These are phyloP conservation scores for Chrysaora quinquecirrha DNA, from an alignment of 30 jellyfish, hydroid and myxozoan genomes.

Conservation along the genomic window DNA sequence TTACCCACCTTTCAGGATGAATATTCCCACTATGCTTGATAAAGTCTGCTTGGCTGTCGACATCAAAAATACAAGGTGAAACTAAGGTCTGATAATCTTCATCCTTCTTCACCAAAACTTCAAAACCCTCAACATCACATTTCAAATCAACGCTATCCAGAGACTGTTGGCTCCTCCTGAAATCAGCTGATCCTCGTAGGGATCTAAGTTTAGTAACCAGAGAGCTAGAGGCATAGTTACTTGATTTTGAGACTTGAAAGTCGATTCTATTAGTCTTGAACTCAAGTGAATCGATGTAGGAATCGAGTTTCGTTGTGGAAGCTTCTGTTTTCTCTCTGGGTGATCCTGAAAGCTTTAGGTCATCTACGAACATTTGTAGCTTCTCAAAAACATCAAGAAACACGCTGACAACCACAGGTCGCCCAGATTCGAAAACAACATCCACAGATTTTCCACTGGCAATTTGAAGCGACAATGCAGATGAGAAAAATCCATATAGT, in stretches of 20 bases:
- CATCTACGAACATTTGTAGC: neutral
- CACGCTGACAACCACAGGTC: constrained; percentile 35
- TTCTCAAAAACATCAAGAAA: neutral
- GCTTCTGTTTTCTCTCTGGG: neutral
- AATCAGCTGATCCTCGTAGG: neutral
- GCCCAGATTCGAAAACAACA: neutral
- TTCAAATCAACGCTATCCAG: constrained; percentile 5
- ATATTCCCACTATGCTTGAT: constrained; percentile 3
- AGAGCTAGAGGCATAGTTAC: neutral
- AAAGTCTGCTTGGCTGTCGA: constrained; percentile 29
- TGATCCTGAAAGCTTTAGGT: neutral
- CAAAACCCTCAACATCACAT: constrained; percentile 45
- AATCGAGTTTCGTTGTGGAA: neutral
- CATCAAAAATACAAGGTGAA: constrained; percentile 48
- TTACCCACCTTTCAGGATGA: neutral
- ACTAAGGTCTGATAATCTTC: constrained; percentile 9
- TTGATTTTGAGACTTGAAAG: neutral
- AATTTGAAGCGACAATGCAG: constrained; percentile 17
- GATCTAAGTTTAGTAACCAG: constrained; percentile 25
- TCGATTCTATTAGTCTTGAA: neutral
- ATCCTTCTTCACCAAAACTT: neutral
- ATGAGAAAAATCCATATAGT: too few species aligned
- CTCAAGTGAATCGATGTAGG: neutral
- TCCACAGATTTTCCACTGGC: neutral
- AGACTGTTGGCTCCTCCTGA: neutral